Evolutionary conservation across 2,113 vertebrate species (phyloP), one percentile per base, ranked within the genome.

Genomic region (Hydrolagus affinis): DNA sequence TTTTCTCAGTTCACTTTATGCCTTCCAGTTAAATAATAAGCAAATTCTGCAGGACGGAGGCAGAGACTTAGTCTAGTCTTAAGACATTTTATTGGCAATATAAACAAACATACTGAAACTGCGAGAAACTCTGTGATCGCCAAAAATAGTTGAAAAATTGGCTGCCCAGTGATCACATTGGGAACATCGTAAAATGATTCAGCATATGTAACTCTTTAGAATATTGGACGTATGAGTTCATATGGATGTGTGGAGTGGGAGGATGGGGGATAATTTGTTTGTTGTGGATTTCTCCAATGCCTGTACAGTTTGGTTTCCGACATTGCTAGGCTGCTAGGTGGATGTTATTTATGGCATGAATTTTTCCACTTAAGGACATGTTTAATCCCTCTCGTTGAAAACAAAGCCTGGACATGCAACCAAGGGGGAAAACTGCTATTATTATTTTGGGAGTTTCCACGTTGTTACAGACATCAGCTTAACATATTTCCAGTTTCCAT

Each of bases 361-460:
- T 28, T 72, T 10, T 83, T 66, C 66, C 28, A 60, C 62, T 83
- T 19, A 32, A 83, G 25, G 28, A 30, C 28, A 21, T 17, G 28
- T 83, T 83, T 83, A 83, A 83, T 83, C 78, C 28, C 11, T 83
- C 78, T 83, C 62, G 25, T 30, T 83, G 78, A 66, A 66, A 83
- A 83, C 60, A 83, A 75, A 83, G 78, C 60, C 23, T 60, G 28
- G 25, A 32, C 25, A 11, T 62, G 62, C 8, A 78, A 28, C 28
- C 25, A 68, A 62, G 62, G 21, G 15, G 78, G 25, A 83, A 83
- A 83, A 66, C 78, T 66, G 66, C 62, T 83, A 17, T 83, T 83
- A 32, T 83, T 83, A 62, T 83, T 83, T 83, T 83, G 78, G 78
- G 62, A 83, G 60, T 83, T 62, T 83, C 78, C 78, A 83, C 62